Conservation (phyloP, 2,797 vertebrate genomes). For the Xyrichtys novacula region DNA sequence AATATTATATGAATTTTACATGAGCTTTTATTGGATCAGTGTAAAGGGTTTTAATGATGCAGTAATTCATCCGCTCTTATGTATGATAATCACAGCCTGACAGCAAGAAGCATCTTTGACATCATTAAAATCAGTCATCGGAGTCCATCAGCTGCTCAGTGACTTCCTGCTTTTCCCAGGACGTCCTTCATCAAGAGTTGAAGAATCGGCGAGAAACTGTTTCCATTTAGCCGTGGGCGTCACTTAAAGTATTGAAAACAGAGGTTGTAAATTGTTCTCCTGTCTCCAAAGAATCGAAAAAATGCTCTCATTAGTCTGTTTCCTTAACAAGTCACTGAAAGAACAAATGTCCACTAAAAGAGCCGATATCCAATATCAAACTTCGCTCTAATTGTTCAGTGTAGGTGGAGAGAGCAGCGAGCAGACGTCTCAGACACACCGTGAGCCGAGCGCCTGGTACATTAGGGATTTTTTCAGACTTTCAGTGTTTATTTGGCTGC, state of each 20-base stretch:
- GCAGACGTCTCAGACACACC: conserved; percentile 17
- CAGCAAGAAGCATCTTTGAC: conserved; percentile 9
- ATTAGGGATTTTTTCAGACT: conserved; percentile 30
- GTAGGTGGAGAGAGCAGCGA: conserved; percentile 43
- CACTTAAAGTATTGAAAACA: conserved; percentile 37
- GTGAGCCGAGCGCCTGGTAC: conserved; percentile 15
- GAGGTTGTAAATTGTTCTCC: conserved; percentile 42
- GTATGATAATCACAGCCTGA: conserved; percentile 5
- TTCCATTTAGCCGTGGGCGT: conserved; percentile 22
- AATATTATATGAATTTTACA: too few relatives aligned
- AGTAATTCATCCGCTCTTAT: conserved; percentile 10
- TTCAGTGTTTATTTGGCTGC: too few relatives aligned
- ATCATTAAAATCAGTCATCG: conserved; percentile 14
- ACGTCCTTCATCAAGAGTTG: conserved; percentile 25
- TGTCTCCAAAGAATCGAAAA: conserved; percentile 12
- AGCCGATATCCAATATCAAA: conserved; percentile 40
- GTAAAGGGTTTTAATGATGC: neutral
- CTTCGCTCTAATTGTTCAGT: conserved; percentile 39
- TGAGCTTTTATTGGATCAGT: neutral
- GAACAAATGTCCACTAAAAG: conserved; percentile 35
- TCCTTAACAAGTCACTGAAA: conserved; percentile 43
- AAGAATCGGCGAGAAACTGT: neutral
- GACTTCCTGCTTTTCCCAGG: conserved; percentile 36
- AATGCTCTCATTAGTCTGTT: conserved; percentile 38
- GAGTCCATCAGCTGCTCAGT: conserved; percentile 9